Percentiles rank a stretch among this genome's conserved stretches.
These are phyloP conservation scores for Streptopelia turtur DNA, from an alignment of 2,797 vertebrate species.

Conservation along the genomic window DNA sequence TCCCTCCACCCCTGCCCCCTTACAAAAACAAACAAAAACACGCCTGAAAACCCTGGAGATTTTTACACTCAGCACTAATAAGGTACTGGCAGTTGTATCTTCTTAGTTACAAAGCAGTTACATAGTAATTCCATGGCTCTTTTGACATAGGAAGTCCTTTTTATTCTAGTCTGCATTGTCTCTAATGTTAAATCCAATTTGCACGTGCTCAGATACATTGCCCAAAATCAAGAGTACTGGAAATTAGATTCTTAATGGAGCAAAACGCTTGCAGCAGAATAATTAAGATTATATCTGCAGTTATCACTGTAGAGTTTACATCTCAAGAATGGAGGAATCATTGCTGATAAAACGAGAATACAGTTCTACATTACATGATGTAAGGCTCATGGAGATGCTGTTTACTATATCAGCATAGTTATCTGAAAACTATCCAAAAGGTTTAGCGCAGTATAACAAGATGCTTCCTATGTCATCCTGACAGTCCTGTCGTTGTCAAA, in stretches of 20 bases:
- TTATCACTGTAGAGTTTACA: background rate
- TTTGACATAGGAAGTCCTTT: background rate
- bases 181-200: background rate
- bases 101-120: background rate
- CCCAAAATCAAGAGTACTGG: background rate
- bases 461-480: background rate
- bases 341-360: background rate
- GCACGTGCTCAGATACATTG: accelerated
- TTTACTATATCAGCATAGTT: background rate
- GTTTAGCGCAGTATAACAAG: background rate
- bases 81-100: background rate
- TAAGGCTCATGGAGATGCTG: background rate
- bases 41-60: background rate
- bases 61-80: background rate
- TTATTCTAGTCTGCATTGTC: background rate
- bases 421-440: background rate
- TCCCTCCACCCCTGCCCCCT: background rate
- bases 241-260: background rate
- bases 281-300: background rate
- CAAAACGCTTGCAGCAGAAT: background rate
- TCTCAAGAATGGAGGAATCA: background rate
- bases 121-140: background rate
- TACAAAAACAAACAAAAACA: no score
- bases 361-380: background rate
- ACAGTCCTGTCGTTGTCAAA: background rate